Conservation (phyloP, 2,888 invertebrate genomes). For the Prosapia bicincta region DNA sequence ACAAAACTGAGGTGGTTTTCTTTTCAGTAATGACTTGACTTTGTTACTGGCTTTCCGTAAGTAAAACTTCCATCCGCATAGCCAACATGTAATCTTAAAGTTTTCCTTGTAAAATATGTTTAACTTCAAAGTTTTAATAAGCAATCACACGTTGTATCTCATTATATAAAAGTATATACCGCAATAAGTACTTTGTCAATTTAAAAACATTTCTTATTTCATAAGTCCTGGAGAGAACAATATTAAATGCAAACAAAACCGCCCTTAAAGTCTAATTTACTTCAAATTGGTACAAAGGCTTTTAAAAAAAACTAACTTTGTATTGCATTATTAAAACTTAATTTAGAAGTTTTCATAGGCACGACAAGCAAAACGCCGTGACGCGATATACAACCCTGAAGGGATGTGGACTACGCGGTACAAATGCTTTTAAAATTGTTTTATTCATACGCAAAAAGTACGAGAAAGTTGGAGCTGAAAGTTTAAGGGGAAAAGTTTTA, state of each 20-base stretch:
- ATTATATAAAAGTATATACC: too few species aligned
- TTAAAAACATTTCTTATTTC: too few species aligned
- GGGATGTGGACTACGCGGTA: not conserved
- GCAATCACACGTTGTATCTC: too few species aligned
- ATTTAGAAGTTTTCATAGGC: not conserved
- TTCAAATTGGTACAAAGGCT: not conserved
- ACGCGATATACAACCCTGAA: not conserved
- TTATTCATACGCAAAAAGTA: slow-evolving; percentile 23
- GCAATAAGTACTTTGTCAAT: too few species aligned
- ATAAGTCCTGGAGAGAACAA: too few species aligned
- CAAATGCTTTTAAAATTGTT: slow-evolving; percentile 8
- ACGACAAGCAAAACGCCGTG: not conserved
- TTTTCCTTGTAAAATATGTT: too few species aligned
- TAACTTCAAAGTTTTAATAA: too few species aligned
- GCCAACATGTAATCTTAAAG: too few species aligned
- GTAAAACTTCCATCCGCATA: too few species aligned
- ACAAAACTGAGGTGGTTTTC: too few species aligned
- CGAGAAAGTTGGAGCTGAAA: slow-evolving; percentile 15
- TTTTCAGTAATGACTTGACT: too few species aligned
- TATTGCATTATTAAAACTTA: slow-evolving; percentile 2
- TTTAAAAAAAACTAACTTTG: not conserved
- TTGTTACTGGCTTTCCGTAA: too few species aligned
- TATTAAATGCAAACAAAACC: not conserved
- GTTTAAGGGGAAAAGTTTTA: slow-evolving; percentile 16
- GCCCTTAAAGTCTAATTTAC: not conserved